These are phyloP conservation scores for Xenentodon cancila DNA, from an alignment of 2,797 vertebrate genomes.

Conservation along the genomic window DNA sequence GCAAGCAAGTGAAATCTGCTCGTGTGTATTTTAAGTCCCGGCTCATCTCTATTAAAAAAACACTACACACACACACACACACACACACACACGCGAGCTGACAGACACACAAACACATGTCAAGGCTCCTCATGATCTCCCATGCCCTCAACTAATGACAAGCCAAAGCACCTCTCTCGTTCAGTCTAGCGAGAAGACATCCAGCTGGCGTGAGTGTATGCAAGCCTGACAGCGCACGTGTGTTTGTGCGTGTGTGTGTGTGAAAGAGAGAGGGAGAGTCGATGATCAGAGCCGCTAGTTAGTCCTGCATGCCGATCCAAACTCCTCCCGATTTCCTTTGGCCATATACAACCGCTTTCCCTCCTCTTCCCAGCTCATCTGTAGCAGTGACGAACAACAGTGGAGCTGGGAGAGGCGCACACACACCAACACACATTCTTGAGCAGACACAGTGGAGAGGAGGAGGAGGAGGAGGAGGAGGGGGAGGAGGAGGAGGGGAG, in stretches of 20 bases:
- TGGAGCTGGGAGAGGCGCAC: conserved; percentile 76
- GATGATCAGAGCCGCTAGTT: conserved; percentile 74
- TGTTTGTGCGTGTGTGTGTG: conserved; percentile 22
- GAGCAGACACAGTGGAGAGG: conserved; percentile 41
- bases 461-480: conserved; percentile 41
- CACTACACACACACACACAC: conserved; percentile 24
- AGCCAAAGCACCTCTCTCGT: conserved; percentile 82
- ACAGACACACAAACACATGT: conserved; percentile 22
- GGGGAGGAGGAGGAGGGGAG: conserved; percentile 30
- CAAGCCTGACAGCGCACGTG: conserved; percentile 61
- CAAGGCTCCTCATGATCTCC: conserved; percentile 50
- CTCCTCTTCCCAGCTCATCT: conserved; percentile 83
- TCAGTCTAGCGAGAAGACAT: conserved; percentile 80
- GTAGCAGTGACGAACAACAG: conserved; percentile 82
- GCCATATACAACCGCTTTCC: conserved; percentile 74
- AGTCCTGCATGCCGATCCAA: conserved; percentile 67
- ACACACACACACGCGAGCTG: conserved; percentile 18
- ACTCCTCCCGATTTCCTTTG: conserved; percentile 74
- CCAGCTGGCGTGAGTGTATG: conserved; percentile 69
- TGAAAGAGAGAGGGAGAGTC: conserved; percentile 46
- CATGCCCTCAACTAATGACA: conserved; percentile 70
- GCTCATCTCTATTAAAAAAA: conserved; percentile 53
- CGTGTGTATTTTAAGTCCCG: conserved; percentile 77
- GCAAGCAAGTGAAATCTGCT: conserved; percentile 88
- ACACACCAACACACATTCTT: conserved; percentile 69